Evolutionary conservation across 2,888 invertebrate species (phyloP).

Genomic region (Ophion costatus): DNA sequence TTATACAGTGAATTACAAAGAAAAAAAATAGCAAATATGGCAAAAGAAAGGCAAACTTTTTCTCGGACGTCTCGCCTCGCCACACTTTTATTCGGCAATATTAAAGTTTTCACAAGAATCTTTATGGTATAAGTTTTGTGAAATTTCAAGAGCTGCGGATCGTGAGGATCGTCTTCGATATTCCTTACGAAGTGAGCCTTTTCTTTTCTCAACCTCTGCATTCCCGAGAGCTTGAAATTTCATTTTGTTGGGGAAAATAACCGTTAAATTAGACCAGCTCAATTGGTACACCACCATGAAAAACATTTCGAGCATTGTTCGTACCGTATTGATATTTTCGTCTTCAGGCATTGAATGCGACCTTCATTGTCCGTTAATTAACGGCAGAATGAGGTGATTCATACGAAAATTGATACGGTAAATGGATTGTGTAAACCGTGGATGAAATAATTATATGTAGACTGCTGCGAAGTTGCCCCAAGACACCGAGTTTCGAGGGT

Average conservation of each 20-base stretch:
- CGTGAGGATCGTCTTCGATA: not conserved
- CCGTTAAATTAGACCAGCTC: not conserved
- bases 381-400: not conserved
- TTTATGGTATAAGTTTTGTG: conserved; percentile 78
- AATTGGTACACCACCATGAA: not conserved
- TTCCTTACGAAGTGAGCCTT: not conserved
- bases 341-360: not conserved
- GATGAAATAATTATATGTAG: conserved; percentile 32
- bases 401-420: not conserved
- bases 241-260: not conserved
- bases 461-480: conserved; percentile 5
- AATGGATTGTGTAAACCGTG: not conserved
- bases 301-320: not conserved
- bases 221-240: conserved; percentile 1
- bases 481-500: conserved; percentile 62
- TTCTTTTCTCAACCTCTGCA: not conserved
- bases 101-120: conserved; percentile 78
- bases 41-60: conserved; percentile 36
- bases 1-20: conserved; percentile 46
- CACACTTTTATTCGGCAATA: conserved; percentile 76
- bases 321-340: not conserved
- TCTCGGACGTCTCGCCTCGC: conserved; percentile 68
- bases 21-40: conserved; percentile 10
- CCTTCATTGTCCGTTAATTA: not conserved
- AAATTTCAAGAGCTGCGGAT: conserved; percentile 63